Percentiles rank a stretch among this genome's conserved stretches.
Conservation (phyloP, 2,113 vertebrate genomes). For the Coptodon bakossiorum region DNA sequence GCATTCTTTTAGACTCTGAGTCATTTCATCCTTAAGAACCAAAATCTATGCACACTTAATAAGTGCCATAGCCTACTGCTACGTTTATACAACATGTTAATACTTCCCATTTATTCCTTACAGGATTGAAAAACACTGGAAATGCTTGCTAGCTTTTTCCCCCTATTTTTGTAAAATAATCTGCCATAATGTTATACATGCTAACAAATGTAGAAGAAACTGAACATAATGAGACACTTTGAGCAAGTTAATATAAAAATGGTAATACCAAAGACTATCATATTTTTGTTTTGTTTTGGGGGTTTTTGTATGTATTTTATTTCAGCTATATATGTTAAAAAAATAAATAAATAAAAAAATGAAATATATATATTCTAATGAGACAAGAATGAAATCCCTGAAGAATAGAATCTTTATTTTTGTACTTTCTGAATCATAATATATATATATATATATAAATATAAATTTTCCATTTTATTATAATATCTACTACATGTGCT, state of each 20-base stretch:
- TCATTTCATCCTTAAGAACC: constrained; percentile 54
- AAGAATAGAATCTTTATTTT: constrained; percentile 75
- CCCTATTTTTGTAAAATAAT: not conserved
- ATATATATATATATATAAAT: constrained; percentile 47
- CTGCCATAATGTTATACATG: not conserved
- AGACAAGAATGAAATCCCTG: constrained; percentile 34
- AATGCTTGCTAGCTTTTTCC: not conserved
- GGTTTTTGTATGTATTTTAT: constrained; percentile 4
- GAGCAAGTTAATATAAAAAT: not conserved
- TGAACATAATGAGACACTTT: not conserved
- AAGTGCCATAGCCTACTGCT: not conserved
- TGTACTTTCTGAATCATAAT: constrained; percentile 69
- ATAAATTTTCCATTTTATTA: constrained; percentile 43
- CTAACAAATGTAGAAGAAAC: not conserved
- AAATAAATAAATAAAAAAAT: not conserved
- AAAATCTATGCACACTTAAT: not conserved
- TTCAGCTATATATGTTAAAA: not conserved
- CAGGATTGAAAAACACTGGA: constrained; percentile 24
- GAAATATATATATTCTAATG: constrained; percentile 9
- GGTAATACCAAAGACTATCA: not conserved
- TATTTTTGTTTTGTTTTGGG: not conserved
- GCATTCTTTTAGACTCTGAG: constrained; percentile 74
- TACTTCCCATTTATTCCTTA: not conserved
- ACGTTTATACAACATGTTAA: constrained; percentile 8
- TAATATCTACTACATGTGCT: constrained; percentile 54